Base-by-base conservation (phyloP, 2,888 invertebrate species). In the Lithophane socia region DNA sequence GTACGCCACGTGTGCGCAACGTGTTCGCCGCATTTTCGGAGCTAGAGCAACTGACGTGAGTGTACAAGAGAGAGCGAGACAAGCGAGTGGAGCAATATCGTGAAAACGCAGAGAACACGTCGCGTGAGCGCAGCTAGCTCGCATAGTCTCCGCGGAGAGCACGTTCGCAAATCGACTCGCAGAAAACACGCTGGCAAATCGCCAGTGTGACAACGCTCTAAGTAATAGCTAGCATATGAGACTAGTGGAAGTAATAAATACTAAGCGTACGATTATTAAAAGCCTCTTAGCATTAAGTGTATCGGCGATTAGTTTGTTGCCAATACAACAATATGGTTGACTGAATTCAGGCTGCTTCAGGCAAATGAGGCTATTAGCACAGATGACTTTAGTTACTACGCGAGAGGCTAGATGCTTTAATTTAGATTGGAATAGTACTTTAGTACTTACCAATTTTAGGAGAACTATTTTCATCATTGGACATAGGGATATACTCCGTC, bases 241-340 rank as follows among this genome's bases (percentile, higher is more conserved):
- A 10, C 24, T 47, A 66, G 49, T 73, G 58, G 65, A 37, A 80
- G 73, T 49, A 70, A 70, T 80, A 73, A 80, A 76, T 80, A 80
- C 68, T 73, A 24, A 80, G 66, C 63, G 47, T 49, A 58, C 29
- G 58, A 60, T 63, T 73, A 70, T 84, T 75, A 75, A 75, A 80
- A 75, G 75, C 80, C 61, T 72, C 21, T 72, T 13, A 69, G 56
- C n/a, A 47, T 56, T 69, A 37, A 68, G 49, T 72, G 47, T 74
- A 69, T 65, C 37, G 49, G 18, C 44, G 49, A 65, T 72, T 78
- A 84, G 52, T 72, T 60, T 42, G 68, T 80, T 29, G 56, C 47
- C 52, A 69, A 72, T 80, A 61, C 47, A 84, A 69, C 52, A 61
- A 82, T 58, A 84, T 42, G 68, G 66, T 61, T 75, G 56, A 80